Base-by-base conservation (phyloP, 2,888 invertebrate species). In the Mamestra brassicae region DNA sequence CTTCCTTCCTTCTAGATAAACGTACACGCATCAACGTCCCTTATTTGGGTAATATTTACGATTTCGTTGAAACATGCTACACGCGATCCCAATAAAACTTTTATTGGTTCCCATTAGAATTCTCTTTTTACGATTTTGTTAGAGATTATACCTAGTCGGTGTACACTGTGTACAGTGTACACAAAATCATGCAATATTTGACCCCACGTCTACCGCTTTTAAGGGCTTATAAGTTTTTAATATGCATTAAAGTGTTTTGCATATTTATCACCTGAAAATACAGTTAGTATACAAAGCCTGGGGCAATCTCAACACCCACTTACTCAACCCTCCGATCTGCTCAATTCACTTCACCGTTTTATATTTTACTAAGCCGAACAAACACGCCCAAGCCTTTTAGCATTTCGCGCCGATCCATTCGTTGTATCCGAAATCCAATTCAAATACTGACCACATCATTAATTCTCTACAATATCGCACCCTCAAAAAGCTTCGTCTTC, bases 381-480 rank as follows among this genome's bases (percentile, higher is more conserved):
- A 92, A 92, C 92, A 92, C 92, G 90, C 92, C 91, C 91, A 90
- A 93, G 92, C 94, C 94, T 96, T 95, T 96, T 95, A 95, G 91
- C 93, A 91, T 94, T 93, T 94, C 92, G 89, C 93, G 85, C 91
- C 88, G 87, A 89, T 88, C 88, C 77, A 82, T 83, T 74, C 64
- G 64, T 64, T 80, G 76, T 85, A 86, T 91, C 95, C 95, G 93
- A 95, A 95, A 95, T 95, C 94, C 94, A 95, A 96, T 95, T 91
- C 92, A 87, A 93, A 93, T 93, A 88, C 93, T 96, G 96, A 96
- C 96, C 96, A 95, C 94, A 93, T 96, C 96, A 96, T 96, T 96
- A 96, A 96, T 96, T 96, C 94, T 92, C 93, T 90, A 94, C 95
- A 93, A 95, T 95, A 95, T 94, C 92, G 91, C 95, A 92, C 96